Evolutionary conservation across 2,113 vertebrate genomes (phyloP).

Genomic region (Megalops atlanticus): DNA sequence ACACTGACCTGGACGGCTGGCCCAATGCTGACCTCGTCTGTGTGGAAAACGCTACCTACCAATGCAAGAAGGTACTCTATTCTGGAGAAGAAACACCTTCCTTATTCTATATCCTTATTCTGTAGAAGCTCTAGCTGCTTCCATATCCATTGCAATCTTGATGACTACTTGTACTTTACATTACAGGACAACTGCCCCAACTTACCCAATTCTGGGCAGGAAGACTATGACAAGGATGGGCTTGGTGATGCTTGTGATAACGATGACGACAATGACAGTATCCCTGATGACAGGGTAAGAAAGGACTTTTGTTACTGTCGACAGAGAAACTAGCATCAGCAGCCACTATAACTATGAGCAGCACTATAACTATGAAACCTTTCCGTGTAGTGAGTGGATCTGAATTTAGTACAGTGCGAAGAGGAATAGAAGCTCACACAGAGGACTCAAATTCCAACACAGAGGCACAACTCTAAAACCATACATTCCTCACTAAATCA

Average conservation of each 20-base stretch:
- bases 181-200: slow-evolving; percentile 93
- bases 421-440: neutral
- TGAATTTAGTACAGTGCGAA: no score
- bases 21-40: slow-evolving; percentile 87
- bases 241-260: slow-evolving; percentile 92
- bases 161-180: slow-evolving; percentile 38
- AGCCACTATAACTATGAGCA: no score
- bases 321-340: no score
- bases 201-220: slow-evolving; percentile 96
- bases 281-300: slow-evolving; percentile 91
- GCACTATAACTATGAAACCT: no score
- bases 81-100: neutral
- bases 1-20: slow-evolving; percentile 95
- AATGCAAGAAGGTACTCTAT: slow-evolving; percentile 90
- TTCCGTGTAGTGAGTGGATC: no score
- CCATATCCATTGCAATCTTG: slow-evolving; percentile 19
- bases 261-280: slow-evolving; percentile 94
- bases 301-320: slow-evolving; percentile 24
- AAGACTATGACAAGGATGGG: slow-evolving; percentile 97
- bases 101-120: no score
- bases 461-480: slow-evolving; percentile 54
- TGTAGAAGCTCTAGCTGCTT: slow-evolving; percentile 4
- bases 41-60: slow-evolving; percentile 95
- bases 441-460: slow-evolving; percentile 51
- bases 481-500: slow-evolving; percentile 51